phyloP scores from a whole-genome alignment of 2,888 invertebrate genomes.

The Pardosa pseudoannulata region DNA sequence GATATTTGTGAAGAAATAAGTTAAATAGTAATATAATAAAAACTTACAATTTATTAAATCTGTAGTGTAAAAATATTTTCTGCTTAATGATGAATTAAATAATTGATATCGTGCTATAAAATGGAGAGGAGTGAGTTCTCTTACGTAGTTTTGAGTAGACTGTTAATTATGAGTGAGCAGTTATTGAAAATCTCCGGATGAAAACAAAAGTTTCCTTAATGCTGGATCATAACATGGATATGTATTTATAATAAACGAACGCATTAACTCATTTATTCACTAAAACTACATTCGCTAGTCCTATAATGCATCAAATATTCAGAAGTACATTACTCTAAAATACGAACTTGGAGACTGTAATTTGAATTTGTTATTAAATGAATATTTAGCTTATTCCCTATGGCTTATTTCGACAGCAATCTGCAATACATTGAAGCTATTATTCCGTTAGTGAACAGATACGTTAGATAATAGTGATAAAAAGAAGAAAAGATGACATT shows the following conservation, averaged over 20 bases:
- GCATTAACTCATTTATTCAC: background rate
- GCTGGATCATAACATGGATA: background rate
- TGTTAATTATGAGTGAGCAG: constrained; percentile 5
- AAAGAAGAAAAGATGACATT: no score
- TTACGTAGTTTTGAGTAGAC: background rate
- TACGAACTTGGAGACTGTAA: background rate
- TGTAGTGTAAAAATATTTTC: no score
- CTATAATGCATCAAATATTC: background rate
- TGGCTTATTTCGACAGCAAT: background rate
- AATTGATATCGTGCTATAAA: background rate
- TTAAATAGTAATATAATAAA: no score
- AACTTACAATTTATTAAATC: no score
- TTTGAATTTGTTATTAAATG: constrained; percentile 1
- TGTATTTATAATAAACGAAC: background rate
- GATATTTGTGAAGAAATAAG: no score
- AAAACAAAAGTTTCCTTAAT: background rate
- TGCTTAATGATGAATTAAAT: background rate
- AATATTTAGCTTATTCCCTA: background rate
- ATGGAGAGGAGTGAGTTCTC: background rate
- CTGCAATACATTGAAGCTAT: background rate
- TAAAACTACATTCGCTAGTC: background rate
- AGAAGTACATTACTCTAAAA: background rate
- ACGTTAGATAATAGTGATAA: background rate
- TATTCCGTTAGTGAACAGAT: background rate
- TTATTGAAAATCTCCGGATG: background rate